Percentiles rank a stretch among this genome's conserved stretches.
Conservation (phyloP, 2,113 vertebrate genomes). For the Progne subis region DNA sequence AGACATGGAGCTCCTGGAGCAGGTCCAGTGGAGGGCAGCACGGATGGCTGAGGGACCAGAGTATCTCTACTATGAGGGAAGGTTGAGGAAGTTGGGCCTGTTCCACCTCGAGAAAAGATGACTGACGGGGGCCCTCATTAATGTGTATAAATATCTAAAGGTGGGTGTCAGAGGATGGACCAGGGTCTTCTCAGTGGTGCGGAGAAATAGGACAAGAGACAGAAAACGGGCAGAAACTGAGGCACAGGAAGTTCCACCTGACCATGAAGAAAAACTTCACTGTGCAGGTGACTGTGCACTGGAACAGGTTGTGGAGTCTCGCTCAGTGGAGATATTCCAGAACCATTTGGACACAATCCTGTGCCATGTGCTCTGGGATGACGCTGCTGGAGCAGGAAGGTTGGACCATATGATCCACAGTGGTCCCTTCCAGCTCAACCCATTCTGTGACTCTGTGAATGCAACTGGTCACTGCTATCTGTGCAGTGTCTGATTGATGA, state of each 20-base stretch:
- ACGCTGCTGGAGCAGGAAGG: background rate
- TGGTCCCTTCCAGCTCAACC: background rate
- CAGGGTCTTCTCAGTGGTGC: background rate
- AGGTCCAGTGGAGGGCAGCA: accelerated
- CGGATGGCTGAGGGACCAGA: background rate
- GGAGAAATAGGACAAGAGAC: background rate
- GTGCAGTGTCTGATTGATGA: accelerated
- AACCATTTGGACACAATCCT: background rate
- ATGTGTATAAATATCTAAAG: background rate
- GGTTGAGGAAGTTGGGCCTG: background rate
- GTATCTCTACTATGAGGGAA: background rate
- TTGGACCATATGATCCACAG: background rate
- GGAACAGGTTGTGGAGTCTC: background rate
- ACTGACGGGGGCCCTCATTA: background rate
- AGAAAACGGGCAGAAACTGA: background rate
- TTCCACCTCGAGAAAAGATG: background rate
- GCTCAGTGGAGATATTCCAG: background rate
- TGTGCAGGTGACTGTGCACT: background rate
- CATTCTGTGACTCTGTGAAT: background rate
- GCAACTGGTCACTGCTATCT: too few relatives aligned
- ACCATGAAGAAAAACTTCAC: background rate
- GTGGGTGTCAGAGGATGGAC: background rate
- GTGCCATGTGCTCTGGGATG: background rate
- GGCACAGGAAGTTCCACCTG: background rate
- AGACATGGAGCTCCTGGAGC: too few relatives aligned